Evolutionary conservation across 2,888 invertebrate species (phyloP), one percentile per base, ranked within the genome.

Genomic region (Tuta absoluta): DNA sequence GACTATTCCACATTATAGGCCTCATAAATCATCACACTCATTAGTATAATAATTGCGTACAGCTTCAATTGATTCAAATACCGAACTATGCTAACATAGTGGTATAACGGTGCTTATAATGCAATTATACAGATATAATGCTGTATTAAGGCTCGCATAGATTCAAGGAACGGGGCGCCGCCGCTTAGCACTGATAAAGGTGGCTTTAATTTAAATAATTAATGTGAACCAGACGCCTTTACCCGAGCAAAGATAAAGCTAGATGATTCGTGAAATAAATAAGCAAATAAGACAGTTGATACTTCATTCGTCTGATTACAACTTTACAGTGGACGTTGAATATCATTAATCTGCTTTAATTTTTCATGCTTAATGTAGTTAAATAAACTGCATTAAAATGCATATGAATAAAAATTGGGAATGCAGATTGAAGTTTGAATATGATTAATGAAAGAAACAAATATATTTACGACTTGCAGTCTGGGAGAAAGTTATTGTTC

Each of bases 191-290:
- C 38, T 41, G 19, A 41, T 19, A 33, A 60, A 28, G 59, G 51
- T 33, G 21, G 59, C 23, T 37, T 53, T 64, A 64, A 61, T 56
- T 41, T 64, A 59, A 63, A 63, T 63, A 49, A 62, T 62, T 37
- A 62, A 62, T 62, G 62, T 33, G 33, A 23, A 62, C 38, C 51
- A 33, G 28, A 49, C 62, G 45, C 60, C 45, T 45, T 37, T 8
- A 51, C 10, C 62, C 37, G 23, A 19, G 23, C 51, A 51, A 23
- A 23, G 51, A 51, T 51, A 23, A 51, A 51, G 33, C 48, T 19
- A 61, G 11, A 45, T 17, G 17, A 45, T 45, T 45, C 45, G 45
- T 1, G 45, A 45, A 45, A 45, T 45, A 45, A 45, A 45, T 45
- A 45, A 45, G 45, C 45, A 45, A 45, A 45, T 45, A 45, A 45